These are phyloP conservation scores for Pavo muticus DNA, from an alignment of 2,113 vertebrate genomes.

Conservation along the genomic window DNA sequence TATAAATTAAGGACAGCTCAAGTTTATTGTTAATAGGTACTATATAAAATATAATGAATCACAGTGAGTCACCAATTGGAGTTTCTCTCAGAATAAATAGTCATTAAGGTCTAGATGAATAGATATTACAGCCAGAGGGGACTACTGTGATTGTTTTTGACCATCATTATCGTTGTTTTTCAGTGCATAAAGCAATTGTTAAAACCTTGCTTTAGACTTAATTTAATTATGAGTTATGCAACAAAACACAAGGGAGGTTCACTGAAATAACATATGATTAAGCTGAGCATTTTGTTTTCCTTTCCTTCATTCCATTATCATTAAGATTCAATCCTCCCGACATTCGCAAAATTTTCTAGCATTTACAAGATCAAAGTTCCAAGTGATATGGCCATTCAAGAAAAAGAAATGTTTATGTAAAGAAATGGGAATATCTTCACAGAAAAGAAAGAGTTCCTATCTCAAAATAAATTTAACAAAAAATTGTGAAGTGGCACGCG, in stretches of 20 bases:
- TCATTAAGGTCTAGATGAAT: constrained; percentile 36
- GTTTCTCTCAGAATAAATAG: constrained; percentile 24
- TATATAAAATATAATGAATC: constrained; percentile 21
- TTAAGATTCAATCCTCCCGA: neutral
- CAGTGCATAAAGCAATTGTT: constrained; percentile 57
- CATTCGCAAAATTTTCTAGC: neutral
- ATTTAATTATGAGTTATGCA: constrained; percentile 63
- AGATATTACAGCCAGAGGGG: constrained; percentile 28
- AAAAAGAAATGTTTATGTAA: neutral
- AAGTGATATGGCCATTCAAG: neutral
- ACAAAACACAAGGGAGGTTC: constrained; percentile 5
- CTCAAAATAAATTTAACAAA: constrained; percentile 4
- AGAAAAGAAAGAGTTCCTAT: neutral
- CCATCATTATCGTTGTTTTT: constrained; percentile 35
- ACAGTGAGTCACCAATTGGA: neutral
- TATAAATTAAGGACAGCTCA: neutral
- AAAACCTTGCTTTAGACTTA: constrained; percentile 33
- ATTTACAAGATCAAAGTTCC: neutral
- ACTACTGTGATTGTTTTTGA: neutral
- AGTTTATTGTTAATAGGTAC: neutral
- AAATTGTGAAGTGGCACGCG: constrained; percentile 77
- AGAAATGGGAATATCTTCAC: neutral
- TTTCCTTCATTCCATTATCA: constrained; percentile 37
- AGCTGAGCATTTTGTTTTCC: neutral
- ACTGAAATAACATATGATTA: constrained; percentile 25